Conservation (phyloP, 2,797 vertebrate species). For the Caiman crocodilus region DNA sequence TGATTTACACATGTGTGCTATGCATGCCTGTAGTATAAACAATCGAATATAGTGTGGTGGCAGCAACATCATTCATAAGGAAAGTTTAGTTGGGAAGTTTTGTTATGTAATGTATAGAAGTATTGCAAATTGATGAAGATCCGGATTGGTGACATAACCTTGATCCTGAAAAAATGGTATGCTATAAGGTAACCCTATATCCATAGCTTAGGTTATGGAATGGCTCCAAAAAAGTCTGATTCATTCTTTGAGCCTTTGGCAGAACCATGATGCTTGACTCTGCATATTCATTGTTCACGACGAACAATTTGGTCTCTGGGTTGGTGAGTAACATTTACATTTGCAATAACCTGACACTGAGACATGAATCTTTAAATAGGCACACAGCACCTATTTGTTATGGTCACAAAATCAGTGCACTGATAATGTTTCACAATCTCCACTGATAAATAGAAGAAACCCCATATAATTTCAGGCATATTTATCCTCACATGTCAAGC, state of each 20-base stretch:
- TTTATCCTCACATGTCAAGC: not conserved
- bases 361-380: slow-evolving; percentile 38
- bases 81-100: not conserved
- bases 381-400: slow-evolving; percentile 4
- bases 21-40: not conserved
- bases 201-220: slow-evolving; percentile 25
- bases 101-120: not conserved
- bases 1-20: not conserved
- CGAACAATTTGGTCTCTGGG: slow-evolving; percentile 31
- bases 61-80: not conserved
- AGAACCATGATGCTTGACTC: slow-evolving; percentile 26
- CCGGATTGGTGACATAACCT: not conserved
- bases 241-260: slow-evolving; percentile 50
- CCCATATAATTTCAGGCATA: not conserved
- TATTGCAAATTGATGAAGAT: not conserved
- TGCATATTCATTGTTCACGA: not conserved
- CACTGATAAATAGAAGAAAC: slow-evolving; percentile 7
- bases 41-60: not conserved
- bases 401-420: not conserved
- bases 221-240: slow-evolving; percentile 20
- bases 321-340: slow-evolving; percentile 39
- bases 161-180: not conserved
- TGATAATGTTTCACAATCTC: slow-evolving; percentile 19
- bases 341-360: slow-evolving; percentile 44
- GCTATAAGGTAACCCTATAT: not conserved